Conservation (phyloP, 1,140 invertebrate genomes). For the Drosophila carrolli region DNA sequence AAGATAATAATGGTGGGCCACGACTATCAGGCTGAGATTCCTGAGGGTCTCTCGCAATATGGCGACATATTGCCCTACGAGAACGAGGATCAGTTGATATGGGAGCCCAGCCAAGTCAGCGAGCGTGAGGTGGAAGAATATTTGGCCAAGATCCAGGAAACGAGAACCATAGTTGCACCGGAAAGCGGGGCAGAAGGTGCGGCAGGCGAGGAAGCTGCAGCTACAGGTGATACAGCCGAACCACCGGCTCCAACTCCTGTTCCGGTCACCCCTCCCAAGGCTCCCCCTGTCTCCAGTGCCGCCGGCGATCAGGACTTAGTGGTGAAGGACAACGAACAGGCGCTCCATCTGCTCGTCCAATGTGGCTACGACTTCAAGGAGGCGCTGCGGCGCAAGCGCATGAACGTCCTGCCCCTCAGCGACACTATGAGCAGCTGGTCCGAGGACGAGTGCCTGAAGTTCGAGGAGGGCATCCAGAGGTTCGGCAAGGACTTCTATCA, state of each 20-base stretch:
- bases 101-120: conserved; percentile 93
- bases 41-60: conserved; percentile 95
- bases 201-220: background rate
- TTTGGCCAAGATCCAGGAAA: conserved; percentile 86
- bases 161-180: conserved; percentile 20
- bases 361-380: conserved; percentile 98
- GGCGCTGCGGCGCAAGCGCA: conserved; percentile 93
- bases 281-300: background rate
- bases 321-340: conserved; percentile 96
- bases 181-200: conserved; percentile 25
- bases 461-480: conserved; percentile 96
- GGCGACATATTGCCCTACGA: conserved; percentile 97
- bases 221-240: background rate
- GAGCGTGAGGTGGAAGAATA: conserved; percentile 93
- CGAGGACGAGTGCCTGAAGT: conserved; percentile 98
- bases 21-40: conserved; percentile 97
- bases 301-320: conserved; percentile 51
- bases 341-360: conserved; percentile 95
- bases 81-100: conserved; percentile 97
- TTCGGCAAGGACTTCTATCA: conserved; percentile 98
- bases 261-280: background rate
- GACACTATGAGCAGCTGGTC: conserved; percentile 96
- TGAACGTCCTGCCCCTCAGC: conserved; percentile 90
- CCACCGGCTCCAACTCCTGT: background rate
- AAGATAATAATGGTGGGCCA: conserved; percentile 97